A percentile compares a stretch with the other conserved stretches of the same genome.
These are phyloP conservation scores for Nyctibius grandis DNA, from an alignment of 2,797 vertebrate species.

Conservation along the genomic window DNA sequence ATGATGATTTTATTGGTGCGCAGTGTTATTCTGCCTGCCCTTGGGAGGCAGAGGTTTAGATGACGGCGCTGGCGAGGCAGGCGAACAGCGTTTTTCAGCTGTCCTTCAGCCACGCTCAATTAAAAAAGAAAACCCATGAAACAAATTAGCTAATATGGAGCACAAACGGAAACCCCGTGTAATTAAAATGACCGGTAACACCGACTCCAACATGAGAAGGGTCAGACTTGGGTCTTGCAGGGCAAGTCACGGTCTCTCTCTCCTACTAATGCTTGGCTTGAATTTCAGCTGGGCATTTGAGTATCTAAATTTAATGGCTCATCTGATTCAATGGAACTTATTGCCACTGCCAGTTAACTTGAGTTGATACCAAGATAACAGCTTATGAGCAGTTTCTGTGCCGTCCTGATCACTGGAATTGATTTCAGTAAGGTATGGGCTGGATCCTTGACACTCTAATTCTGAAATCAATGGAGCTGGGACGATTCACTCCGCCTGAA, in stretches of 20 bases:
- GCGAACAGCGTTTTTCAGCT: background rate
- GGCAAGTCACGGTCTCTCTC: accelerated
- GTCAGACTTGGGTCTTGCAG: background rate
- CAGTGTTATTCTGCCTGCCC: background rate
- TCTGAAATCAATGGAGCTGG: conserved; percentile 45
- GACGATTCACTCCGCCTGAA: background rate
- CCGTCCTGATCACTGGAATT: conserved; percentile 53
- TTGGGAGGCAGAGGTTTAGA: background rate
- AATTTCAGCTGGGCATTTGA: background rate
- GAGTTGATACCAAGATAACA: conserved; percentile 44
- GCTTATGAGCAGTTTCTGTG: conserved; percentile 37
- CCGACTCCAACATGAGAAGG: background rate
- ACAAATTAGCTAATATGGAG: background rate
- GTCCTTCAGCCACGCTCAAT: background rate
- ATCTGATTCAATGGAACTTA: conserved; percentile 49
- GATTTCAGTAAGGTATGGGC: conserved; percentile 48
- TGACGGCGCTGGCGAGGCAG: background rate
- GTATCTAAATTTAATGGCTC: conserved; percentile 13
- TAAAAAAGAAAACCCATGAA: background rate
- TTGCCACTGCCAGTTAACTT: conserved; percentile 40
- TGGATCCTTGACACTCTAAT: conserved; percentile 48
- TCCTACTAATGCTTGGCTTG: background rate
- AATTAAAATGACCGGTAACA: background rate
- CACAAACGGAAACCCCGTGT: background rate
- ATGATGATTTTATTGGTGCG: conserved; percentile 29